These are phyloP conservation scores for Orchesella flavescens DNA, from an alignment of 2,888 invertebrate species.

Conservation along the genomic window DNA sequence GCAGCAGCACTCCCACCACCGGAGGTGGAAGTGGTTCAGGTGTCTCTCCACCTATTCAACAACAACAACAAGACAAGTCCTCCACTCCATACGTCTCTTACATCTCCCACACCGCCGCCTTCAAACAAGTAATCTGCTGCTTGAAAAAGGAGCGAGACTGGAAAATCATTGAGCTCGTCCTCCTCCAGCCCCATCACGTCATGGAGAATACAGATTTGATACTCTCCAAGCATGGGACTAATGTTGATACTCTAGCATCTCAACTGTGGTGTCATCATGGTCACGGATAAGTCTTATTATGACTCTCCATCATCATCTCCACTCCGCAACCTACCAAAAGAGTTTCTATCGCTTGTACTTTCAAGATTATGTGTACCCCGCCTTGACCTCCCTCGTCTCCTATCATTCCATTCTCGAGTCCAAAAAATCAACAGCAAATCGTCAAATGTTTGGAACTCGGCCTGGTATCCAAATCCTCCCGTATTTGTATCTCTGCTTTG, in stretches of 20 bases:
- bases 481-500: constrained; percentile 77
- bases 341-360: constrained; percentile 84
- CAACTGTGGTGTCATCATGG: constrained; percentile 88
- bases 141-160: constrained; percentile 88
- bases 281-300: constrained; percentile 78
- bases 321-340: constrained; percentile 76
- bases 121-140: constrained; percentile 83
- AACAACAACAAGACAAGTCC: constrained; percentile 73
- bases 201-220: constrained; percentile 91
- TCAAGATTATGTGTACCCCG: constrained; percentile 85
- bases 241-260: constrained; percentile 85
- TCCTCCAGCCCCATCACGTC: constrained; percentile 86
- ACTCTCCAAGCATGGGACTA: constrained; percentile 83
- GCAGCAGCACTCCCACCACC: background rate
- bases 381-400: constrained; percentile 88
- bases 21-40: constrained; percentile 60
- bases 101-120: constrained; percentile 81
- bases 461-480: constrained; percentile 67
- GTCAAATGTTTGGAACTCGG: constrained; percentile 77
- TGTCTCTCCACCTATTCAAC: constrained; percentile 61
- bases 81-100: constrained; percentile 79
- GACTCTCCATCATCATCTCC: background rate
- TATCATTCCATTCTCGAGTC: constrained; percentile 83
- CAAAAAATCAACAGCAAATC: constrained; percentile 74
- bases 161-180: constrained; percentile 84